Percentiles rank a stretch among this genome's conserved stretches.
Evolutionary conservation across 2,888 invertebrate species (phyloP).

Genomic region (Drosophila atripex): DNA sequence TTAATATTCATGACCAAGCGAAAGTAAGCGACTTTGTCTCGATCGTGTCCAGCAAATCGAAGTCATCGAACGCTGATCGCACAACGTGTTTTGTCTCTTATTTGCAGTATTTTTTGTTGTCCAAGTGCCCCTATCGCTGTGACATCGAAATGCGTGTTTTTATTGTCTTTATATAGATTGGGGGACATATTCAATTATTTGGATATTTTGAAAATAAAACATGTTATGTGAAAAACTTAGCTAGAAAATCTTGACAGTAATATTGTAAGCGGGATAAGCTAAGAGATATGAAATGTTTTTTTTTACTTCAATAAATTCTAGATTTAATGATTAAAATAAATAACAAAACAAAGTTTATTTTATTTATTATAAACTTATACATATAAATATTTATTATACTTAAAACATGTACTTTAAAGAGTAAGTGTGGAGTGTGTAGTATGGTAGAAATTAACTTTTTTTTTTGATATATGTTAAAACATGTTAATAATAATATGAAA

Average conservation of each 20-base stretch:
- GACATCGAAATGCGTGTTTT: constrained; percentile 48
- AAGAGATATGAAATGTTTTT: too few relatives aligned
- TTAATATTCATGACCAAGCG: constrained; percentile 80
- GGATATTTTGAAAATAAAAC: neutral
- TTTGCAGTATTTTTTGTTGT: constrained; percentile 8
- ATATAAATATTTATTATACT: too few relatives aligned
- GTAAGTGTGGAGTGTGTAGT: too few relatives aligned
- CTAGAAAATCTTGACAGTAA: neutral
- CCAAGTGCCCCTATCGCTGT: constrained; percentile 16
- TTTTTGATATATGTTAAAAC: too few relatives aligned
- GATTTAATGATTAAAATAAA: too few relatives aligned
- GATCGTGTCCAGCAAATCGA: constrained; percentile 77
- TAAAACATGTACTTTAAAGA: too few relatives aligned
- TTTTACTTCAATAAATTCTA: too few relatives aligned
- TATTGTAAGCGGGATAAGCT: too few relatives aligned
- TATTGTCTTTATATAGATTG: constrained; percentile 4
- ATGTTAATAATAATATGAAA: too few relatives aligned
- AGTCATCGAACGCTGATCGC: constrained; percentile 50
- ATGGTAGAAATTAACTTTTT: too few relatives aligned
- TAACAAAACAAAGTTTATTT: too few relatives aligned
- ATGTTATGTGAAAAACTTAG: neutral
- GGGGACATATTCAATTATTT: neutral
- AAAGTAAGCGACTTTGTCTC: constrained; percentile 80
- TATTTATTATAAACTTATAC: too few relatives aligned
- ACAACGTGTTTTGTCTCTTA: constrained; percentile 41